These are phyloP conservation scores for Pleuronectes platessa DNA, from an alignment of 2,113 vertebrate genomes.

Conservation along the genomic window DNA sequence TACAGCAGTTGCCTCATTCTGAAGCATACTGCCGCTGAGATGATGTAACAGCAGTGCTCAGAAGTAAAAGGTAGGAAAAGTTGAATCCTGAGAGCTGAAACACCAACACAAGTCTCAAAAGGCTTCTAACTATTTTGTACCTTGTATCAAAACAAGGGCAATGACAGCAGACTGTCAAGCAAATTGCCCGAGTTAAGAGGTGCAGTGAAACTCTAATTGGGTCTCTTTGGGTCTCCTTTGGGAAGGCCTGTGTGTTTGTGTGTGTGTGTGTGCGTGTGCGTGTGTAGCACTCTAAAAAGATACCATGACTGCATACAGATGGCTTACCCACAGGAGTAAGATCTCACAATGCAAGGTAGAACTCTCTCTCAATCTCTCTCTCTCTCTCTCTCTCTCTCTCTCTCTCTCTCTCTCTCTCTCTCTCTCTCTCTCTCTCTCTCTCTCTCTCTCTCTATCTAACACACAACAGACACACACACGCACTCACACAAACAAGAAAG, in stretches of 20 bases:
- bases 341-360: conserved; percentile 1
- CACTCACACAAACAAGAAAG: conserved; percentile 6
- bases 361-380: too few species aligned
- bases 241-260: conserved; percentile 16
- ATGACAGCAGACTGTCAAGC: conserved; percentile 17
- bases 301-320: not conserved
- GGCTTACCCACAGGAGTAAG: not conserved
- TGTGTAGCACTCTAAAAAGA: conserved; percentile 14
- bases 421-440: not conserved
- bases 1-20: not conserved
- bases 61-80: not conserved
- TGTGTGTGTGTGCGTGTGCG: conserved; percentile 15
- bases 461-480: not conserved
- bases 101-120: conserved; percentile 9
- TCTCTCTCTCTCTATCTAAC: not conserved
- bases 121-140: not conserved
- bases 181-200: conserved; percentile 33
- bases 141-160: conserved; percentile 28
- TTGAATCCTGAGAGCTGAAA: conserved; percentile 10
- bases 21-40: conserved; percentile 1
- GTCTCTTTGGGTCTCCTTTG: conserved; percentile 20
- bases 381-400: too few species aligned
- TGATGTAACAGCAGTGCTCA: conserved; percentile 24
- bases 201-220: conserved; percentile 42
- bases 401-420: too few species aligned